Evolutionary conservation across 2,888 invertebrate genomes (phyloP), one percentile per base, ranked within the genome.

Genomic region (Acanthosoma haemorrhoidale): DNA sequence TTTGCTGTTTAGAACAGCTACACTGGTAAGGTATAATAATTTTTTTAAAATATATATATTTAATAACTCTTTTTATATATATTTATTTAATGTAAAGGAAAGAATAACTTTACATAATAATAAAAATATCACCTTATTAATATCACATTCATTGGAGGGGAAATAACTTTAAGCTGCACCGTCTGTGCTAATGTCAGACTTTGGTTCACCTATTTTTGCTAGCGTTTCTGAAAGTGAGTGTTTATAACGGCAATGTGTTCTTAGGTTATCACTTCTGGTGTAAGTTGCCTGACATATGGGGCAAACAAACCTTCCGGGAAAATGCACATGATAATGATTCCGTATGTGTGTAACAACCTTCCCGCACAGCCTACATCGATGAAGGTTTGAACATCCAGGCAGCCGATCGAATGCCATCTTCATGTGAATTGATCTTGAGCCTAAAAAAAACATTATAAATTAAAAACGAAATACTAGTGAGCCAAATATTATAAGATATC

Each of bases 391-490:
- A 72, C 74, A 76, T 84, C 92, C 92, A 83, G 91, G 91, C 85
- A 92, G 88, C 81, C 92, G 91, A 87, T 92, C 92, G 87, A 92
- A 92, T 84, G 92, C 92, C 84, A 92, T 89, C 86, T 92, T 90
- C 92, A 92, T 92, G 86, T 92, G 92, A 91, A 92, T 92, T 87
- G 91, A 91, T 88, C 91, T 91, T 83, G 92, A 91, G 88, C 92
- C 92, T 92, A 89, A 86, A 89, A 89, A 84, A 84, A 85, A 83
- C 84, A 82, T n/a, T n/a, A n/a, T n/a, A n/a, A n/a, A n/a, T n/a
- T n/a, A n/a, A n/a, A n/a, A n/a, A n/a, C n/a, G n/a, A n/a, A n/a
- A n/a, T n/a, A n/a, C n/a, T n/a, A n/a, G n/a, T n/a, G n/a, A n/a
- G n/a, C n/a, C n/a, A n/a, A n/a, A n/a, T n/a, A n/a, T n/a, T n/a